Evolutionary conservation across 2,797 vertebrate species (phyloP).

Genomic region (Peromyscus melanophrys): DNA sequence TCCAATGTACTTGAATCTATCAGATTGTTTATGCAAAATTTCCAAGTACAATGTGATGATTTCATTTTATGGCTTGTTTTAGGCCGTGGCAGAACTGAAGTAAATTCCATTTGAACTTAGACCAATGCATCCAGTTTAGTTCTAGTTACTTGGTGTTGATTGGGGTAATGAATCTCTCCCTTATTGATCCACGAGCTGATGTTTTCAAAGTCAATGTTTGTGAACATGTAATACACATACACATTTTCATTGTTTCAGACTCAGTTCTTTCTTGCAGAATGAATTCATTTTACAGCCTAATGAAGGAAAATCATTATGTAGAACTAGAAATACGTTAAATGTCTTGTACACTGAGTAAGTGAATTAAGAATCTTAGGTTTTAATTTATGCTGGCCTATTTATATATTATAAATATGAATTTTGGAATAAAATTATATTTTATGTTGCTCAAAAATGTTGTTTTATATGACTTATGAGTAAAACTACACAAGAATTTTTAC

Average conservation of each 20-base stretch:
- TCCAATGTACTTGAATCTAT: conserved; percentile 60
- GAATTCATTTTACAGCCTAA: conserved; percentile 63
- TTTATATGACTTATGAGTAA: neutral
- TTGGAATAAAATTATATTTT: neutral
- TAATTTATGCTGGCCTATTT: conserved; percentile 45
- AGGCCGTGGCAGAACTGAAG: conserved; percentile 70
- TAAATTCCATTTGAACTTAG: conserved; percentile 67
- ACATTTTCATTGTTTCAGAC: conserved; percentile 78
- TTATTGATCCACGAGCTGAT: conserved; percentile 80
- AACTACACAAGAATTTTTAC: neutral
- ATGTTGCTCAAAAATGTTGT: conserved; percentile 39
- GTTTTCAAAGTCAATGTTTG: conserved; percentile 76
- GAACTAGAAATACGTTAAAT: conserved; percentile 47
- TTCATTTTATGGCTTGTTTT: conserved; percentile 81
- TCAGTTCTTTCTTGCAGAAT: conserved; percentile 69
- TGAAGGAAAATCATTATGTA: conserved; percentile 72
- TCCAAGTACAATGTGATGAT: conserved; percentile 58
- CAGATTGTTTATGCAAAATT: conserved; percentile 79
- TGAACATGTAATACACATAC: conserved; percentile 75
- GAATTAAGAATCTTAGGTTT: conserved; percentile 62
- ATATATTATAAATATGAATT: conserved; percentile 28
- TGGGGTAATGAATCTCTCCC: conserved; percentile 81
- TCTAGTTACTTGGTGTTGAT: conserved; percentile 78
- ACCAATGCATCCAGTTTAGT: conserved; percentile 77
- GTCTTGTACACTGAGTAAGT: conserved; percentile 32